phyloP scores from a whole-genome alignment of 2,113 vertebrate genomes.

The Picathartes gymnocephalus region DNA sequence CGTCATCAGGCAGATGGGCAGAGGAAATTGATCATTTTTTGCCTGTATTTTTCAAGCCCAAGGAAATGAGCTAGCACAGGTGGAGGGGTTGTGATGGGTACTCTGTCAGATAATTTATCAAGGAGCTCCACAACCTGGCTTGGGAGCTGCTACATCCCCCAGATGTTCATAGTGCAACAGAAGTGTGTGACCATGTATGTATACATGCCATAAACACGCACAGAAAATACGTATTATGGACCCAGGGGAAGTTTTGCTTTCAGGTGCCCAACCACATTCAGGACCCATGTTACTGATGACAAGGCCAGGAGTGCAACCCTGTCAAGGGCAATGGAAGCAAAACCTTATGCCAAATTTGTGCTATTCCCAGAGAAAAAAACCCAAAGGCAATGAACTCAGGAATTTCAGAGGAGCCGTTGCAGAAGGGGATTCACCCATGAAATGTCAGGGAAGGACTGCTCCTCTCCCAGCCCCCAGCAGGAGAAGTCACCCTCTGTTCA shows the following conservation, averaged over 20 bases:
- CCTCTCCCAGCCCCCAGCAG: background rate
- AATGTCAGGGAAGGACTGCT: background rate
- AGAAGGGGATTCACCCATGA: background rate
- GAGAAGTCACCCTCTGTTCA: background rate
- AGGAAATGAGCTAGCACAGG: background rate
- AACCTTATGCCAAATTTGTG: background rate
- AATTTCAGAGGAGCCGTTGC: background rate
- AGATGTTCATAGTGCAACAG: accelerated
- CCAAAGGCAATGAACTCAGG: background rate
- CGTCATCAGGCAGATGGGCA: background rate
- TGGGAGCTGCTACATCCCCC: background rate
- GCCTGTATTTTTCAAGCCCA: background rate
- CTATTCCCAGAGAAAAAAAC: background rate
- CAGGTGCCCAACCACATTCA: background rate
- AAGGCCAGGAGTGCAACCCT: background rate
- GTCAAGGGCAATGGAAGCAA: background rate
- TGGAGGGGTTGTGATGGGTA: background rate
- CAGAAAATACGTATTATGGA: background rate
- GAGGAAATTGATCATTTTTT: background rate
- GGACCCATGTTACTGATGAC: accelerated
- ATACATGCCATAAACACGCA: background rate
- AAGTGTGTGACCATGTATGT: background rate
- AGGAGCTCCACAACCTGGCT: background rate
- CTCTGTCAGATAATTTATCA: background rate
- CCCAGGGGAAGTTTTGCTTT: background rate